Evolutionary conservation across 2,797 vertebrate species (phyloP).

Genomic region (Agapornis canus): DNA sequence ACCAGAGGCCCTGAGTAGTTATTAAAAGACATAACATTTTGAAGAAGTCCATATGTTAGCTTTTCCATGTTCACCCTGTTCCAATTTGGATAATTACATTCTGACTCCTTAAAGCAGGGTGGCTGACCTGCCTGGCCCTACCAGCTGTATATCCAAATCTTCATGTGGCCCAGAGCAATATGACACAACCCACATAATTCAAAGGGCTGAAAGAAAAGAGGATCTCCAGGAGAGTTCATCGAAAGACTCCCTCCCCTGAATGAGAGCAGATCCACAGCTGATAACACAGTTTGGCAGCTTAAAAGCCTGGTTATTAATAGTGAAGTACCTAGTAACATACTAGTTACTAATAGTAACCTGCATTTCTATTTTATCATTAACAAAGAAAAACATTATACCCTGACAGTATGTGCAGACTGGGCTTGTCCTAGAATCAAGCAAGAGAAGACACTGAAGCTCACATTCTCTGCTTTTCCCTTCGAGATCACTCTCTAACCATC

Average conservation of each 20-base stretch:
- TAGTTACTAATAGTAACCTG: neutral
- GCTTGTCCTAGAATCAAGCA: neutral
- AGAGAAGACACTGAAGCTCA: neutral
- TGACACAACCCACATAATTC: neutral
- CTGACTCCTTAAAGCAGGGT: conserved; percentile 31
- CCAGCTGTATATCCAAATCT: conserved; percentile 23
- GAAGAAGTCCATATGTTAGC: conserved; percentile 31
- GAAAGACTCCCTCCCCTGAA: neutral
- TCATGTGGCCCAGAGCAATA: neutral
- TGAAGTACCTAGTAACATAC: neutral
- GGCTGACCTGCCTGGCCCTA: conserved; percentile 17
- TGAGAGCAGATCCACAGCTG: rapidly evolving
- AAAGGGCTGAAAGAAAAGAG: neutral
- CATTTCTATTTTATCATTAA: neutral
- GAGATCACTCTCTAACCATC: neutral
- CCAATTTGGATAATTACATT: conserved; percentile 29
- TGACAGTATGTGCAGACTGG: neutral
- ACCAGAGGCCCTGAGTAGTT: conserved; percentile 29
- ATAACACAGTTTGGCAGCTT: neutral
- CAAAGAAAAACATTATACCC: neutral
- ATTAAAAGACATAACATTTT: neutral
- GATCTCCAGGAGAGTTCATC: neutral
- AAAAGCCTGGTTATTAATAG: neutral
- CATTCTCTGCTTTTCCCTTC: neutral
- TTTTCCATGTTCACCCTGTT: conserved; percentile 24